Evolutionary conservation across 1,140 invertebrate genomes (phyloP), one percentile per base, ranked within the genome.

Genomic region (Glomeris maerens): DNA sequence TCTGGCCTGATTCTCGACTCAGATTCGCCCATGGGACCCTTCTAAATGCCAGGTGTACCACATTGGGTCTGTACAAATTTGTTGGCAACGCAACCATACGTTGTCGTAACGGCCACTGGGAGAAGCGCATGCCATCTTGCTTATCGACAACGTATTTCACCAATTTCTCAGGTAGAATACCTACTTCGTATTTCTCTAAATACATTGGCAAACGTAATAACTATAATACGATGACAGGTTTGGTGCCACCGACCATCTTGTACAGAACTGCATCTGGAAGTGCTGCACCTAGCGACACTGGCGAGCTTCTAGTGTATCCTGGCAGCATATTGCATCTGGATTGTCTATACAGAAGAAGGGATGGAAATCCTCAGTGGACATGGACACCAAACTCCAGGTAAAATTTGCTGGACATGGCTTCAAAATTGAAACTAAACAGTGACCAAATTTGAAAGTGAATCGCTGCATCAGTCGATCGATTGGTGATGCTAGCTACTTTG

Each of bases 311-410:
- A 3, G 80, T 90, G 20, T 82, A 79, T 50, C 85, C 85, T 0
- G 83, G 83, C 52, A 84, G 81, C 55, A 84, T 84, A 0, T 62
- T 90, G 1, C 80, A 87, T 61, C 69, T 91, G 41, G 84, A 89
- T 62, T 91, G 87, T 60, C 72, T 90, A 47, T 84, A 81, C 59
- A 76, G 78, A 0, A 68, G 84, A 47, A 69, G 75, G 29, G 63
- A 80, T 23, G 85, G 85, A 1, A 80, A 80, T 50, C 86, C 86
- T 0, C 80, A 83, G 52, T 90, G 87, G 87, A 81, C 78, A n/a
- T 90, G 85, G 83, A 87, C 83, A 0, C 80, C 84, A 29, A 79
- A 45, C 29, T 45, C 52, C 31, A 57, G 57, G 57, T 60, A 45
- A 26, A 50, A n/a, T 22, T 36, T 36, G 17, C 31, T 74, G 10